A percentile compares a stretch with the other conserved stretches of the same genome.
Evolutionary conservation across 2,113 vertebrate species (phyloP).

Genomic region (Cyanoliseus patagonus): DNA sequence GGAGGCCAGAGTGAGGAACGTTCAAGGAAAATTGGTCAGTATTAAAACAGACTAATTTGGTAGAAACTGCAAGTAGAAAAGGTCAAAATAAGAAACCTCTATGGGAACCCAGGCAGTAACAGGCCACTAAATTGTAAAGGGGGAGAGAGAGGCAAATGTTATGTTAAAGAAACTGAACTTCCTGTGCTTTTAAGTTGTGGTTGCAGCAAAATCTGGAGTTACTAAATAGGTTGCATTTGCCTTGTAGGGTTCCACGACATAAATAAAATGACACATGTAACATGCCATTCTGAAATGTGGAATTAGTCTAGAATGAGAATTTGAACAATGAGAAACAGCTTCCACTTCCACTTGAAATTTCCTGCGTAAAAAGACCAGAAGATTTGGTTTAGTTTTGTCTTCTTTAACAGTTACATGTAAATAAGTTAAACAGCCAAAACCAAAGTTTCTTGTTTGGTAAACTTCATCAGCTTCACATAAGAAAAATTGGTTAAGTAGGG

Average conservation of each 20-base stretch:
- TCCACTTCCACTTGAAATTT: slow-evolving; percentile 60
- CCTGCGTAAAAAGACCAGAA: slow-evolving; percentile 33
- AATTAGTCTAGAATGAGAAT: slow-evolving; percentile 66
- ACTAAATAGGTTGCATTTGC: slow-evolving; percentile 66
- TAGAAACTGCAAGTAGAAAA: background rate
- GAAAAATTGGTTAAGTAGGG: background rate
- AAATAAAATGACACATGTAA: slow-evolving; percentile 76
- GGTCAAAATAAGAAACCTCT: slow-evolving; percentile 31
- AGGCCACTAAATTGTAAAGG: slow-evolving; percentile 47
- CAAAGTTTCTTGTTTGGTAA: slow-evolving; percentile 1
- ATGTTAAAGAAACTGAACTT: slow-evolving; percentile 61
- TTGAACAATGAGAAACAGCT: slow-evolving; percentile 76
- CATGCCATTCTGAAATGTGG: slow-evolving; percentile 62
- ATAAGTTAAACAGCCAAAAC: background rate
- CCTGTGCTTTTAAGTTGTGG: slow-evolving; percentile 62
- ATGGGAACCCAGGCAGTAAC: background rate
- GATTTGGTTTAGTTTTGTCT: slow-evolving; percentile 47
- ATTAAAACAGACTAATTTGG: background rate
- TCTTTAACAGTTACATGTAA: slow-evolving; percentile 10
- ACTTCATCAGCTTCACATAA: background rate
- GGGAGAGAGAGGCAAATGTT: background rate
- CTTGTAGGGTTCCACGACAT: slow-evolving; percentile 61
- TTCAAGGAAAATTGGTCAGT: background rate
- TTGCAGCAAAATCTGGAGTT: slow-evolving; percentile 72
- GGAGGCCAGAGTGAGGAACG: background rate